Evolutionary conservation across 2,113 vertebrate genomes (phyloP).

Genomic region (Acrocephalus arundinaceus): DNA sequence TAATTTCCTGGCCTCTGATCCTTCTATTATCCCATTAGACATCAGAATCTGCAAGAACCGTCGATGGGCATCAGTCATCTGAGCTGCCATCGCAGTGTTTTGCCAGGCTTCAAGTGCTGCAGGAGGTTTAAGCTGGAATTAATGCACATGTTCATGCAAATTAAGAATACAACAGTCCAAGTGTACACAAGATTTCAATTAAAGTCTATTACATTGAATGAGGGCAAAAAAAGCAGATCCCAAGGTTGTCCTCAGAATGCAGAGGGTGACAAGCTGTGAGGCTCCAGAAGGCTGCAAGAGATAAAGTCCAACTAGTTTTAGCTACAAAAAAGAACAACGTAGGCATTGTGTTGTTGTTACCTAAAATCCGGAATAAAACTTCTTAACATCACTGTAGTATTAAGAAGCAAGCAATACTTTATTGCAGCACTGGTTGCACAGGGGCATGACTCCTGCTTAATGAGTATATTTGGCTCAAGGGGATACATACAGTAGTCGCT

Average conservation of each 20-base stretch:
- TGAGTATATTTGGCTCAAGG: too few relatives aligned
- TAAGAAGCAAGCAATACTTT: background rate
- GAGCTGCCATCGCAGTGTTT: constrained; percentile 46
- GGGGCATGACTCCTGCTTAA: background rate
- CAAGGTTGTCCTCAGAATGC: background rate
- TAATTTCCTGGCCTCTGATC: constrained; percentile 64
- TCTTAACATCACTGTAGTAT: background rate
- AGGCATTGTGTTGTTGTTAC: background rate
- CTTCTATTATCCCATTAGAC: constrained; percentile 82
- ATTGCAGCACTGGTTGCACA: background rate
- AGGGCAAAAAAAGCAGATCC: background rate
- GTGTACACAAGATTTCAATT: background rate
- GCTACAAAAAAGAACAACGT: accelerated
- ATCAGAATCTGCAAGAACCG: constrained; percentile 89
- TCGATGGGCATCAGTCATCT: constrained; percentile 84
- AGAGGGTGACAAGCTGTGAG: background rate
- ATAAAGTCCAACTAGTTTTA: background rate
- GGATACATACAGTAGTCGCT: accelerated
- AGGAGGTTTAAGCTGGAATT: background rate
- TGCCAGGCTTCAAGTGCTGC: background rate
- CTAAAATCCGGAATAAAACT: background rate
- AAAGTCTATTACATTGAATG: background rate
- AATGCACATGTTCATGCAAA: background rate
- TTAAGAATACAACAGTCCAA: background rate
- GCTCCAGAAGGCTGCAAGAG: background rate